Base-by-base conservation (phyloP, 2,888 invertebrate genomes). In the Drosophila mettleri region DNA sequence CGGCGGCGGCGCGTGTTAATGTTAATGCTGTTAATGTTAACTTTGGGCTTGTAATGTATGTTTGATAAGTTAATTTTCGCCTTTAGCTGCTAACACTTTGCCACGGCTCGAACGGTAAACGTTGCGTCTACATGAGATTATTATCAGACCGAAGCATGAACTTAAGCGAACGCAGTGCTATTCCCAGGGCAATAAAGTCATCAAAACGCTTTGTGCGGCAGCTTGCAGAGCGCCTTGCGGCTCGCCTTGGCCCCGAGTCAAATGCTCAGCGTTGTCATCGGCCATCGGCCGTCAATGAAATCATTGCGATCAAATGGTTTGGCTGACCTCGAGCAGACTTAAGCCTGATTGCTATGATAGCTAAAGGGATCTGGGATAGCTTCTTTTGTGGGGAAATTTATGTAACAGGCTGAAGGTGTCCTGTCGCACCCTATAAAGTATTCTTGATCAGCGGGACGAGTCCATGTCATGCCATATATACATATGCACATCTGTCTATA, bases 41-140 rank as follows among this genome's bases (percentile, higher is more conserved):
- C 82, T 86, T 79, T 64, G 71, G 78, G 68, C 74, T 54, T 73
- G 80, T 82, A 84, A 84, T 85, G 87, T 76, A 74, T 85, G 85
- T 87, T 85, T 85, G 85, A 85, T 85, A 85, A 86, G 87, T 85
- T 86, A 75, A 85, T 86, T 85, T 85, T 78, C 68, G 69, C 72
- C 65, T 53, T 69, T 74, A 69, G 74, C 80, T 69, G 71, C 71
- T 49, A 58, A 52, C 75, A 67, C 67, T 74, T 63, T 61, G 41
- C 41, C 41, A 29, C 2, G 5, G 39, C 46, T 38, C 29, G 22
- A 22, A 31, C 61, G 36, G 38, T 52, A 52, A 38, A n/a, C 38
- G 52, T 2, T 52, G 14, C 36, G 9, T 31, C 46, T 34, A 46
- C 20, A 52, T 22, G 55, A 33, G 55, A 24, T 45, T 70, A 48